A percentile compares a stretch with the other conserved stretches of the same genome.
Evolutionary conservation across 2,797 vertebrate species (phyloP).

Genomic region (Smutsia temminckii): DNA sequence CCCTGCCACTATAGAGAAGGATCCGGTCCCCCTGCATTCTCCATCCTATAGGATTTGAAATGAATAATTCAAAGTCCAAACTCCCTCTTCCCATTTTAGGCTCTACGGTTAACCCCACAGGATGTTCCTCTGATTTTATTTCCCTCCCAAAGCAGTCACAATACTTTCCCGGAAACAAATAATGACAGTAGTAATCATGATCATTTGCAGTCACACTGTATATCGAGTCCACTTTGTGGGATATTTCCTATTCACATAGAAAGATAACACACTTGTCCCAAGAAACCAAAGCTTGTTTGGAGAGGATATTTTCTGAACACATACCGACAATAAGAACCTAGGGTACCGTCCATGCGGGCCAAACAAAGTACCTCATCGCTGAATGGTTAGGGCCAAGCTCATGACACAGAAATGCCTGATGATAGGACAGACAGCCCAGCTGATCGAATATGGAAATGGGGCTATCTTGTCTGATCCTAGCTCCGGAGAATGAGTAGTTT

Average conservation of each 20-base stretch:
- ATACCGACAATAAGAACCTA: not conserved
- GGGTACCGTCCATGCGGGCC: rapidly evolving
- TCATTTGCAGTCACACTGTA: not conserved
- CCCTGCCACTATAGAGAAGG: rapidly evolving
- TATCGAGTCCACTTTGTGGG: not conserved
- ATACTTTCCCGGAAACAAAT: not conserved
- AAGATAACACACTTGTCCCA: not conserved
- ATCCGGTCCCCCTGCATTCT: not conserved
- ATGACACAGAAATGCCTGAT: not conserved
- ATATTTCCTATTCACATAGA: not conserved
- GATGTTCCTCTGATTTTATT: not conserved
- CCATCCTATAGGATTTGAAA: rapidly evolving
- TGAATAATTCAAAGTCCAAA: not conserved
- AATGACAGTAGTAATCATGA: not conserved
- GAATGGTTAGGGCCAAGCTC: too few relatives aligned
- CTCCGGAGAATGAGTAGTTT: not conserved
- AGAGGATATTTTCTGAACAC: not conserved
- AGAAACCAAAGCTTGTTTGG: not conserved
- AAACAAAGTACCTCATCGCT: rapidly evolving
- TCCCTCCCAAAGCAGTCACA: not conserved
- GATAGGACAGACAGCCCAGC: rapidly evolving
- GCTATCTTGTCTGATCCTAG: too few relatives aligned
- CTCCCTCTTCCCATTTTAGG: rapidly evolving
- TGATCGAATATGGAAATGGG: rapidly evolving
- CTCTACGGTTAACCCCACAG: not conserved